Evolutionary conservation across 2,888 invertebrate genomes (phyloP).

Genomic region (Leucophenga maculata): DNA sequence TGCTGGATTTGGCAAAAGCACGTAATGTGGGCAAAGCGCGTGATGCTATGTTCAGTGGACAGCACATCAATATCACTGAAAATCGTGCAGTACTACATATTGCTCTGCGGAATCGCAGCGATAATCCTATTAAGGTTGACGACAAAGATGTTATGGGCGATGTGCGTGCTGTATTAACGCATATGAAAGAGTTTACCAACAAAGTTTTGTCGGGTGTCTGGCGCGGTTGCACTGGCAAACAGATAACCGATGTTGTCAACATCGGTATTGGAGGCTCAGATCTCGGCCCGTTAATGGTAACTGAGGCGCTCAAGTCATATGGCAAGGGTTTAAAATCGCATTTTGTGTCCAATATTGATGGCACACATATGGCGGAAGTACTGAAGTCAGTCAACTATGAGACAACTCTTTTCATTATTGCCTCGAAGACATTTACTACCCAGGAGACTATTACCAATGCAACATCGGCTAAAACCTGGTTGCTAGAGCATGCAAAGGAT

Average conservation of each 20-base stretch:
- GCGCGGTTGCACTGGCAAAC: conserved; percentile 90
- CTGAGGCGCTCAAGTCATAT: conserved; percentile 95
- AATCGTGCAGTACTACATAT: conserved; percentile 95
- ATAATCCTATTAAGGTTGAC: conserved; percentile 82
- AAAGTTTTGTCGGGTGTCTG: conserved; percentile 81
- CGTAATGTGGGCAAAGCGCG: conserved; percentile 89
- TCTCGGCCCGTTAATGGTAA: conserved; percentile 98
- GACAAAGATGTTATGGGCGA: conserved; percentile 93
- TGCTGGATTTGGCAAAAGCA: conserved; percentile 86
- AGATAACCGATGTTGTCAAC: conserved; percentile 97
- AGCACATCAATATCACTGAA: conserved; percentile 98
- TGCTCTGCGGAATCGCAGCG: conserved; percentile 88
- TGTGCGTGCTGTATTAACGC: conserved; percentile 90
- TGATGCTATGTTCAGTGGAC: conserved; percentile 93
- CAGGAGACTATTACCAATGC: conserved; percentile 99
- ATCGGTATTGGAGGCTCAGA: conserved; percentile 99
- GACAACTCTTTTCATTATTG: conserved; percentile 97
- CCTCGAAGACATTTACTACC: conserved; percentile 99
- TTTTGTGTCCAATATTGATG: conserved; percentile 99
- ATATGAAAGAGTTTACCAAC: conserved; percentile 95
- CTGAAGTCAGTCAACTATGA: conserved; percentile 92
- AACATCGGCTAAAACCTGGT: conserved; percentile 97
- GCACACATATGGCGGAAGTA: conserved; percentile 96
- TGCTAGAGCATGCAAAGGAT: conserved; percentile 87
- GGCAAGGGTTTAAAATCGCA: conserved; percentile 89